These are phyloP conservation scores for Melanotaenia parkinsoni DNA, from an alignment of 2,797 vertebrate species.

Conservation along the genomic window DNA sequence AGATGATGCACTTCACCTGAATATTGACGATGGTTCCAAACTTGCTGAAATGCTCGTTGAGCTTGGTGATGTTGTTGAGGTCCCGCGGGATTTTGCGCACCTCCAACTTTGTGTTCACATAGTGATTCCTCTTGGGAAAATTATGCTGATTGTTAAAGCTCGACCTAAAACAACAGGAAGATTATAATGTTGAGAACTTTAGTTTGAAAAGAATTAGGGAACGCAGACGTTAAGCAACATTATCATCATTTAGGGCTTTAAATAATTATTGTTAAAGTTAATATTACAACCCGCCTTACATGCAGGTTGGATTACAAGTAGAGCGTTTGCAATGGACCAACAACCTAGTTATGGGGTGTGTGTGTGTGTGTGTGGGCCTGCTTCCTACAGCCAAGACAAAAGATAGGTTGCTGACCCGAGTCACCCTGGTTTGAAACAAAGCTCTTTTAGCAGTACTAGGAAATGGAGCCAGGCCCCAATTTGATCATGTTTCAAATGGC, in stretches of 20 bases:
- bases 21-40: constrained; percentile 99
- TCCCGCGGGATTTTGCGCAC: constrained; percentile 95
- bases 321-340: constrained; percentile 11
- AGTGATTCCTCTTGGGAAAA: constrained; percentile 92
- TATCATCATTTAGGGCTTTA: not conserved
- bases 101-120: constrained; percentile 95
- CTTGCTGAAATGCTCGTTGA: constrained; percentile 98
- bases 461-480: constrained; percentile 20
- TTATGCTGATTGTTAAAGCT: constrained; percentile 93
- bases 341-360: constrained; percentile 1
- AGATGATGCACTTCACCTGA: constrained; percentile 83
- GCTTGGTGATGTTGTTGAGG: constrained; percentile 95
- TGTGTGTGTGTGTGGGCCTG: constrained; percentile 5
- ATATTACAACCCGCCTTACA: constrained; percentile 10
- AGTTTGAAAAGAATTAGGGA: not conserved
- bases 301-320: constrained; percentile 11
- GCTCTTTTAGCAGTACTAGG: constrained; percentile 21
- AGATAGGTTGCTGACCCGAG: constrained; percentile 34
- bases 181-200: not conserved
- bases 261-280: not conserved
- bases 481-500: constrained; percentile 47
- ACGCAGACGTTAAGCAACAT: not conserved
- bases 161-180: constrained; percentile 76
- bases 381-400: constrained; percentile 30
- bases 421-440: constrained; percentile 41